phyloP scores from a whole-genome alignment of 2,797 vertebrate genomes.

The Avahi laniger region DNA sequence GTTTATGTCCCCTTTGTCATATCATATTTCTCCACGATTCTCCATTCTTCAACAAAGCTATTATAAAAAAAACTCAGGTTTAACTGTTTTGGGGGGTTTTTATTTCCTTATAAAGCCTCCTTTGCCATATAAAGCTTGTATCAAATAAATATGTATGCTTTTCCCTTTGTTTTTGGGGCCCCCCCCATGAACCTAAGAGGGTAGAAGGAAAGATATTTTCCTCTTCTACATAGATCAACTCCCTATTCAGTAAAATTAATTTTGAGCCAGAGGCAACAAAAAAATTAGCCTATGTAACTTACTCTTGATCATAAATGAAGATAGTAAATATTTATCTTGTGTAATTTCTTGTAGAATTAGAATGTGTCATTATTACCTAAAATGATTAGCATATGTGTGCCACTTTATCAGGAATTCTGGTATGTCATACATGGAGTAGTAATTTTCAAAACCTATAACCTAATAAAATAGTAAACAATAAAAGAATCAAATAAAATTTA shows the following conservation, averaged over 20 bases:
- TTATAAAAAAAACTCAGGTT: neutral
- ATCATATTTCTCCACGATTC: neutral
- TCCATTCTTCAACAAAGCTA: neutral
- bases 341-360: conserved; percentile 37
- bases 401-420: conserved; percentile 6
- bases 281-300: neutral
- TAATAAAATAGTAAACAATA: conserved; percentile 38
- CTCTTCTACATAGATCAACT: neutral
- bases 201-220: neutral
- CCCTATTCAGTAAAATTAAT: conserved; percentile 16
- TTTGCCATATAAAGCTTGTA: neutral
- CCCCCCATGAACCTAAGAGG: neutral
- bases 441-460: conserved; percentile 44
- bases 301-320: conserved; percentile 18
- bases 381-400: conserved; percentile 11
- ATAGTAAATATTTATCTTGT: neutral
- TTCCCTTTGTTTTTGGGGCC: neutral
- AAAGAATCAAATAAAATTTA: neutral
- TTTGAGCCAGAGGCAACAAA: neutral
- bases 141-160: neutral
- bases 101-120: neutral
- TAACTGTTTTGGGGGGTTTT: neutral
- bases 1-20: neutral
- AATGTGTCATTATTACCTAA: conserved; percentile 28
- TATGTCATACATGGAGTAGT: neutral